Evolutionary conservation across 2,113 vertebrate genomes (phyloP).

Genomic region (Romanogobio albipinnatus): DNA sequence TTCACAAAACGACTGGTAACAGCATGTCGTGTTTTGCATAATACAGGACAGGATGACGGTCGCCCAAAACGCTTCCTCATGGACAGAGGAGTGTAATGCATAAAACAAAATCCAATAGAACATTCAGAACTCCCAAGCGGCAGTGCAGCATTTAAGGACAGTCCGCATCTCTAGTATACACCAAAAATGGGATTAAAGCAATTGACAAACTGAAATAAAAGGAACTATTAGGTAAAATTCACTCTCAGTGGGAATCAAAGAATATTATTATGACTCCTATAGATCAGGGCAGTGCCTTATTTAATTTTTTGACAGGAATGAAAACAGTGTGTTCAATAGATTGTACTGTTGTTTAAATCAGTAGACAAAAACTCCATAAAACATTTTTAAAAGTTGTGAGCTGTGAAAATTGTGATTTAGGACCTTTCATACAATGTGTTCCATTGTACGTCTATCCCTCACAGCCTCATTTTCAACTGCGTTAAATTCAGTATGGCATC

Average conservation of each 20-base stretch:
- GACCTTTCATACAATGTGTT: too few relatives aligned
- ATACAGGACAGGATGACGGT: background rate
- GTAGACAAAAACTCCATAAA: too few relatives aligned
- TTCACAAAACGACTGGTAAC: background rate
- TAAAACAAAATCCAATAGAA: constrained; percentile 33
- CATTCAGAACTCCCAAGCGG: constrained; percentile 24
- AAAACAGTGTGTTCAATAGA: too few relatives aligned
- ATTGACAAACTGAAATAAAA: background rate
- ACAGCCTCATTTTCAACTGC: too few relatives aligned
- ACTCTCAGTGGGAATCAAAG: constrained; percentile 19
- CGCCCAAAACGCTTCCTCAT: background rate
- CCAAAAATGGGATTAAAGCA: background rate
- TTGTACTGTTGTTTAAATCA: too few relatives aligned
- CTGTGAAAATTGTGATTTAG: too few relatives aligned
- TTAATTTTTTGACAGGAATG: too few relatives aligned
- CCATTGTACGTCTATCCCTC: too few relatives aligned
- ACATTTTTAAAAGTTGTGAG: too few relatives aligned
- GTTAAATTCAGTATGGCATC: too few relatives aligned
- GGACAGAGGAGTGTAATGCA: background rate
- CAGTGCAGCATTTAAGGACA: background rate
- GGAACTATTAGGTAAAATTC: background rate
- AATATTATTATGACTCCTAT: background rate
- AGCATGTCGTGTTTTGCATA: constrained; percentile 12
- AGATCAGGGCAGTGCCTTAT: too few relatives aligned
- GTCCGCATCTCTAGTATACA: background rate